Evolutionary conservation across 2,797 vertebrate species (phyloP).

Genomic region (Oryzias sinensis): DNA sequence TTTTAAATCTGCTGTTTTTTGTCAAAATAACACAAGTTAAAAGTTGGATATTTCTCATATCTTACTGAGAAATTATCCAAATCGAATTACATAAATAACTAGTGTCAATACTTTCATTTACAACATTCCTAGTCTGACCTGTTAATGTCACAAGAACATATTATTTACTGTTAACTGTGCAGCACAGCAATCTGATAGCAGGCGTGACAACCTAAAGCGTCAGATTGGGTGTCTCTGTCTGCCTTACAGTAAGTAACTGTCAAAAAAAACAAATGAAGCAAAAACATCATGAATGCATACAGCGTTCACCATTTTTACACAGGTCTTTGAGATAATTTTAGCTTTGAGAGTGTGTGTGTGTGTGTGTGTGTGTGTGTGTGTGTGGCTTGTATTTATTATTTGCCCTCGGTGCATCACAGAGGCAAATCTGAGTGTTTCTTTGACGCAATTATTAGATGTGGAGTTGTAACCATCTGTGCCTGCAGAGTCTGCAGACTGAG

Average conservation of each 20-base stretch:
- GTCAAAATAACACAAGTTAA: too few species aligned
- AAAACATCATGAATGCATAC: not conserved
- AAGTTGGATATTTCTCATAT: too few species aligned
- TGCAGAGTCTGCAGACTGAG: conserved; percentile 25
- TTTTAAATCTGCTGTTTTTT: too few species aligned
- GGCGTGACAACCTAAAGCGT: not conserved
- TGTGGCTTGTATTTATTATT: not conserved
- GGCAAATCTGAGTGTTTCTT: conserved; percentile 17
- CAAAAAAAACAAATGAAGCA: not conserved
- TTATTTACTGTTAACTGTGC: conserved; percentile 3
- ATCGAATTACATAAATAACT: too few species aligned
- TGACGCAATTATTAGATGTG: conserved; percentile 27
- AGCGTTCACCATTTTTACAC: not conserved
- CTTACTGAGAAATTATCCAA: too few species aligned
- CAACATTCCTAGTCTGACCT: conserved; percentile 1
- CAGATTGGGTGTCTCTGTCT: not conserved
- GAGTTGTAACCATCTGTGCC: conserved; percentile 43
- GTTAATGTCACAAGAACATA: conserved; percentile 1
- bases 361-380: not conserved
- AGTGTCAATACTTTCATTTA: not conserved
- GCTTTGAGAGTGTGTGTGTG: not conserved
- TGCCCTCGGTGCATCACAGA: conserved; percentile 3
- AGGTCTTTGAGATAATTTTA: not conserved
- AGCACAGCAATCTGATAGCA: not conserved
- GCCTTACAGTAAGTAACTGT: not conserved